Evolutionary conservation across 1,140 invertebrate genomes (phyloP).

Genomic region (Meteorus sp.): DNA sequence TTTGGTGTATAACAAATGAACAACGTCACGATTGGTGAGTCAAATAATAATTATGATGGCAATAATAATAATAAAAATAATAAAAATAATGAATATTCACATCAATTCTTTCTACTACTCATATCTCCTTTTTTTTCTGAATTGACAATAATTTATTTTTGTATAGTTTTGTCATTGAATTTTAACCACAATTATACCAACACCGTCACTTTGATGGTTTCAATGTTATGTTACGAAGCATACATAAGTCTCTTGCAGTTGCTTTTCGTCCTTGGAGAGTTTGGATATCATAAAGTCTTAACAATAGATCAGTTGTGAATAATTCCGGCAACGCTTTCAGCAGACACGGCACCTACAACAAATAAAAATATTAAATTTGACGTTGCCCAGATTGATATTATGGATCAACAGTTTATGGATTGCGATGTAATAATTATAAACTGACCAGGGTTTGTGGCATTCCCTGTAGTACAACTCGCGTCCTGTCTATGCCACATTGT

Average conservation of each 20-base stretch:
- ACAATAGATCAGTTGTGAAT: conserved; percentile 72
- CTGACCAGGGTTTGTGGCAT: conserved; percentile 74
- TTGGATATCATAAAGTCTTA: conserved; percentile 77
- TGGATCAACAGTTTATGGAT: no score
- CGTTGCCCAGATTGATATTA: no score
- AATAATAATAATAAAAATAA: no score
- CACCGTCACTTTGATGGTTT: conserved; percentile 47
- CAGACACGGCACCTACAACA: conserved; percentile 68
- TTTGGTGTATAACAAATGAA: background rate
- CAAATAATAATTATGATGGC: no score
- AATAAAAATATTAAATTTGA: conserved; percentile 11
- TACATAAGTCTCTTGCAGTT: conserved; percentile 79
- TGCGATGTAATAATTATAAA: conserved; percentile 1
- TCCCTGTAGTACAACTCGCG: conserved; percentile 75
- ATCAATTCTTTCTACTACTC: no score
- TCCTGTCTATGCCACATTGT: conserved; percentile 75
- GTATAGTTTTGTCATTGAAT: background rate
- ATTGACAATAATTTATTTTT: background rate
- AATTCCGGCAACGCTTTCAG: conserved; percentile 76
- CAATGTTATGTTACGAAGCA: conserved; percentile 76
- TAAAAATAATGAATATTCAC: no score
- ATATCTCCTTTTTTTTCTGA: background rate
- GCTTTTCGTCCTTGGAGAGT: conserved; percentile 72
- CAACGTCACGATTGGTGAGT: background rate
- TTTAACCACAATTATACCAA: background rate